Evolutionary conservation across 2,888 invertebrate species (phyloP).

Genomic region (Torymus tubicola): DNA sequence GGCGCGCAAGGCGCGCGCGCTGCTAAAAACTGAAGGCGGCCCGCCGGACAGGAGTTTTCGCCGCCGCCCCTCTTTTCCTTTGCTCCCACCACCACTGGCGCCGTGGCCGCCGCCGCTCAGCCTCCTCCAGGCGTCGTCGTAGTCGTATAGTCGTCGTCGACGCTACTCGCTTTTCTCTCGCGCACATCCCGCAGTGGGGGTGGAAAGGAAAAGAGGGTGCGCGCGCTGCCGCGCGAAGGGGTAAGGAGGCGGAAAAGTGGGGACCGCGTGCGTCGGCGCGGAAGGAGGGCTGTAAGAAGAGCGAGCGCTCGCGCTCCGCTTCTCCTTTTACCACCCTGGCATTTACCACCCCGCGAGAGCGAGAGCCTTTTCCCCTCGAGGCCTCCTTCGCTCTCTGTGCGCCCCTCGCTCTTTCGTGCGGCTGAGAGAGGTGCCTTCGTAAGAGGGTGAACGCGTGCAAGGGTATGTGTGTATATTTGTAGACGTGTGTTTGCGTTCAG

Average conservation of each 20-base stretch:
- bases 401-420: constrained; percentile 24
- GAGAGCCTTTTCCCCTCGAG: constrained; percentile 52
- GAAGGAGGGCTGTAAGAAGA: constrained; percentile 67
- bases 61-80: constrained; percentile 50
- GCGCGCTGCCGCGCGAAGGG: constrained; percentile 22
- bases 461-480: too few relatives aligned
- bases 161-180: constrained; percentile 10
- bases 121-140: constrained; percentile 11
- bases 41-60: constrained; percentile 58
- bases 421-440: too few relatives aligned
- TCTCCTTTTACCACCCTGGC: constrained; percentile 57
- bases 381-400: constrained; percentile 51
- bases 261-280: constrained; percentile 62
- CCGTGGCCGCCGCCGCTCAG: constrained; percentile 1
- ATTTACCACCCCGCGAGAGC: constrained; percentile 41
- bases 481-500: too few relatives aligned
- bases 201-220: constrained; percentile 42
- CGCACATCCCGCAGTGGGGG: neutral
- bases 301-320: constrained; percentile 58
- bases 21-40: constrained; percentile 62
- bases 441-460: too few relatives aligned
- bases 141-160: neutral
- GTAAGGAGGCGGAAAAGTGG: constrained; percentile 41
- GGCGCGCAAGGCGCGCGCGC: neutral
- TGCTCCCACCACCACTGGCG: constrained; percentile 26